Evolutionary conservation across 2,888 invertebrate species (phyloP), one percentile per base, ranked within the genome.

Genomic region (Taphrorychus bicolor): DNA sequence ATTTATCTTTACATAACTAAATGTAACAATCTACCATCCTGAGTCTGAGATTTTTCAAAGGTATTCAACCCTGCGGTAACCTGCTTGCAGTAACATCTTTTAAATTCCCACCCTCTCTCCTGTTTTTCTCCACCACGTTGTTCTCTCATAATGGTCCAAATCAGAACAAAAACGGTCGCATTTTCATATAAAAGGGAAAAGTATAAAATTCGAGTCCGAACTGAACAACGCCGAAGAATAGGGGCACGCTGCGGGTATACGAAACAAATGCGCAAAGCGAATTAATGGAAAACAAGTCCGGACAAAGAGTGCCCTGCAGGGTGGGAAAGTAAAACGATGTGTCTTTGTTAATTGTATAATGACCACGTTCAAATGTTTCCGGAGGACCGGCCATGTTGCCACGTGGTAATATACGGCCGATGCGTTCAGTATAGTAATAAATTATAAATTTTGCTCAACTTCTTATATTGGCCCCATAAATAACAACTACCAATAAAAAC

Each of bases 261-360:
- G 32, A 54, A 54, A 61, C 61, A 61, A 61, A 45, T 17, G 61
- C 54, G 54, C 54, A 53, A 61, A 61, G 54, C 54, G 21, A 61
- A 61, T 54, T 54, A 61, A 61, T 24, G 61, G 51, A 61, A 61
- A 61, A 61, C 61, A 61, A 61, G 54, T 45, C 54, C 45, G 54
- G 32, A 42, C 54, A 42, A 53, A 54, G 45, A 45, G 48, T 42
- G 45, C 48, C 61, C 54, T n/a, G 51, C 51, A 18, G 51, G 21
- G 22, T 51, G 51, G 51, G 51, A 51, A 51, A 51, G 51, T 51
- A 51, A 51, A 24, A 24, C 54, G 23, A 40, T 54, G 66, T 45
- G 45, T 73, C 73, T 73, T 71, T 71, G 73, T 73, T 73, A 73
- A 73, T 73, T 73, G 71, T 70, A 71, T 71, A 71, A 71, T 71